A percentile compares a stretch with the other conserved stretches of the same genome.
Evolutionary conservation across 92 coral and sea anemone genomes (phyloP).

Genomic region (Zoanthus solanderi): DNA sequence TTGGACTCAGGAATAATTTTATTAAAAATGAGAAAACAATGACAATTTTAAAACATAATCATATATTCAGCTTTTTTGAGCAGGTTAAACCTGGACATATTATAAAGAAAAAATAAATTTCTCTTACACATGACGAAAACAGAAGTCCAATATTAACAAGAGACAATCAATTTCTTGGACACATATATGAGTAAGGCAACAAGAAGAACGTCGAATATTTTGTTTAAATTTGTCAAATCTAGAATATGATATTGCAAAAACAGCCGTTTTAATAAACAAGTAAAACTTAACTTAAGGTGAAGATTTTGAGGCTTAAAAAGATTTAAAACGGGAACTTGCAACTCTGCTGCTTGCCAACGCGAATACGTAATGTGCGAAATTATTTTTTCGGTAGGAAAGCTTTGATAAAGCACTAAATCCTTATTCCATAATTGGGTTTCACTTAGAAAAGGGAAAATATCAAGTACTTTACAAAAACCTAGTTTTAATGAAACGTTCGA

Average conservation of each 20-base stretch:
- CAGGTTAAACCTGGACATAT: background rate
- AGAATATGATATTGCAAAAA: background rate
- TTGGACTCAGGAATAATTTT: background rate
- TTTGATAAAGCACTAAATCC: background rate
- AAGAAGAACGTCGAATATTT: background rate
- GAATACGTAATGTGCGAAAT: background rate
- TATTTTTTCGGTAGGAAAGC: background rate
- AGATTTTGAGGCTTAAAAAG: background rate
- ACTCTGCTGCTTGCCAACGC: slow-evolving; percentile 1
- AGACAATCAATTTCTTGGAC: background rate
- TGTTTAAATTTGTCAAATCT: background rate
- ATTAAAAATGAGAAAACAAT: background rate
- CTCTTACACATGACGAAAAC: background rate
- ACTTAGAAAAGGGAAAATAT: slow-evolving; percentile 6
- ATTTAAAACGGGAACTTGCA: background rate
- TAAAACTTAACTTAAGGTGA: background rate
- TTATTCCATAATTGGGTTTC: slow-evolving; percentile 18
- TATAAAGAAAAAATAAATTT: background rate
- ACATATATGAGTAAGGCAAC: background rate
- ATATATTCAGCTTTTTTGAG: background rate
- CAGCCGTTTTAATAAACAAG: background rate
- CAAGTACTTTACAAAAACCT: slow-evolving; percentile 26
- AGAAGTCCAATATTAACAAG: background rate
- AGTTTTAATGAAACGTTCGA: slow-evolving; percentile 7
- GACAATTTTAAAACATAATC: background rate